Percentiles rank a stretch among this genome's conserved stretches.
Conservation (phyloP, 2,888 invertebrate species). For the Lampropteryx suffumata region DNA sequence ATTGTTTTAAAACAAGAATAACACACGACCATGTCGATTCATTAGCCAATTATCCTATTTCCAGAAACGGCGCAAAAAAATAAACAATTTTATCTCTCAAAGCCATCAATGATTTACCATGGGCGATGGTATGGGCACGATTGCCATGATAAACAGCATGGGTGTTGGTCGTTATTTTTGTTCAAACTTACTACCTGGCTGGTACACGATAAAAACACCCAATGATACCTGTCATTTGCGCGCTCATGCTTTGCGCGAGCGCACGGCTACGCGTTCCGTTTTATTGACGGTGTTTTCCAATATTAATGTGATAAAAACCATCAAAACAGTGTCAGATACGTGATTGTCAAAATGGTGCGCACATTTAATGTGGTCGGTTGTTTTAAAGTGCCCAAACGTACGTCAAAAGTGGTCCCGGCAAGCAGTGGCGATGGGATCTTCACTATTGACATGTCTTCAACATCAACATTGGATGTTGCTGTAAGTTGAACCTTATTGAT, state of each 20-base stretch:
- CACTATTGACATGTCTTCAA: conserved; percentile 69
- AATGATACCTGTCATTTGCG: conserved; percentile 34
- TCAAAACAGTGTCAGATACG: no score
- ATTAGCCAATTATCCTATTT: conserved; percentile 5
- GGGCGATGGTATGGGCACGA: background rate
- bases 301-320: no score
- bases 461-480: conserved; percentile 67
- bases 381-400: conserved; percentile 63
- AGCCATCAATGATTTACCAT: conserved; percentile 14
- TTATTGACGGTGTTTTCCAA: no score
- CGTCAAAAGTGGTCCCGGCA: conserved; percentile 64
- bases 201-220: conserved; percentile 31
- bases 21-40: background rate
- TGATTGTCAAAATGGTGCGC: conserved; percentile 68
- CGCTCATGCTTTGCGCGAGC: conserved; percentile 37
- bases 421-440: conserved; percentile 60
- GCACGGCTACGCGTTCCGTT: conserved; percentile 50
- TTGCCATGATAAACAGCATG: background rate
- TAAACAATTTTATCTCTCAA: conserved; percentile 15
- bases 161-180: background rate
- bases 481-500: conserved; percentile 51
- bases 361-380: conserved; percentile 64
- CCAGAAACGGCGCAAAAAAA: conserved; percentile 10
- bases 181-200: conserved; percentile 26
- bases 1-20: background rate